phyloP scores from a whole-genome alignment of 1,140 invertebrate species.

The Anagrus nilaparvatae region DNA sequence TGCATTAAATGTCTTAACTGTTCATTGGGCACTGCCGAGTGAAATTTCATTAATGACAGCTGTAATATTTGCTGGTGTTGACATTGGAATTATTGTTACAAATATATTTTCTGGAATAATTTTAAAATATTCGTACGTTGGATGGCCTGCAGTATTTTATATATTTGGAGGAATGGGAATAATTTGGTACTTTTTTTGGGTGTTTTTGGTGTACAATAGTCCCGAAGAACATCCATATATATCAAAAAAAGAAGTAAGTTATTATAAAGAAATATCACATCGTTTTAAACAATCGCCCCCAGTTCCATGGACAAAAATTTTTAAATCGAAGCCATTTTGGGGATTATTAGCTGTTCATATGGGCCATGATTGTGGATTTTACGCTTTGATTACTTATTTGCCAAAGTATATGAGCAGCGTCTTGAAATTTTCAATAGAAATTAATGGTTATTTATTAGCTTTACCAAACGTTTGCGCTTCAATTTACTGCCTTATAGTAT shows the following conservation, averaged over 20 bases:
- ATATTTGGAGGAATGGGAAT: slow-evolving; percentile 68
- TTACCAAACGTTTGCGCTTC: neutral
- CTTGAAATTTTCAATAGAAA: neutral
- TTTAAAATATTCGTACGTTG: slow-evolving; percentile 48
- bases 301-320: neutral
- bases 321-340: neutral
- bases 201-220: slow-evolving; percentile 62
- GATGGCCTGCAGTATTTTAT: slow-evolving; percentile 73
- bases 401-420: neutral
- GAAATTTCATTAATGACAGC: slow-evolving; percentile 65
- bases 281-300: slow-evolving; percentile 40
- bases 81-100: slow-evolving; percentile 65
- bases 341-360: neutral
- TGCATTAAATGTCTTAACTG: slow-evolving; percentile 59
- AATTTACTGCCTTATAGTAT: neutral
- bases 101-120: slow-evolving; percentile 63
- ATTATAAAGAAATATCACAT: slow-evolving; percentile 53
- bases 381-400: neutral
- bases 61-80: slow-evolving; percentile 62
- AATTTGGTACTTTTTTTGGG: slow-evolving; percentile 64
- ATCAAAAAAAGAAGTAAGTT: slow-evolving; percentile 63
- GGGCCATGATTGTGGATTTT: neutral
- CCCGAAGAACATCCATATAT: slow-evolving; percentile 78
- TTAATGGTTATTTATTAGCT: neutral
- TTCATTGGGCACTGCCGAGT: slow-evolving; percentile 62